These are phyloP conservation scores for Drosophila paulistorum DNA, from an alignment of 1,140 invertebrate genomes.

Conservation along the genomic window DNA sequence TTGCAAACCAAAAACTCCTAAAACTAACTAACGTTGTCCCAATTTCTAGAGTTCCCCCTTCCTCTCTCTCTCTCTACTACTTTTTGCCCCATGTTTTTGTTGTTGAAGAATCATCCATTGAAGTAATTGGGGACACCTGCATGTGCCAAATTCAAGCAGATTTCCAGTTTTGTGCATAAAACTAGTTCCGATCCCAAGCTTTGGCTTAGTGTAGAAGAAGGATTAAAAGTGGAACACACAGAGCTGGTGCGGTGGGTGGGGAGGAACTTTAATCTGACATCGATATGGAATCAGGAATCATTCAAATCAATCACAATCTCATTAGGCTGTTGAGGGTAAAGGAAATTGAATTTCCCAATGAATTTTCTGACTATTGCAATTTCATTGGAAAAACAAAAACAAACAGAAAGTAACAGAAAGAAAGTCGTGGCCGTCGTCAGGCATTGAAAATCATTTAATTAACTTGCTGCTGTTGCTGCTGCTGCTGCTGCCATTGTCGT, in stretches of 20 bases:
- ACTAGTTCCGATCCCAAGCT: slow-evolving; percentile 47
- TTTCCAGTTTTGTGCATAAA: slow-evolving; percentile 51
- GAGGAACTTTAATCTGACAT: slow-evolving; percentile 12
- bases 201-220: slow-evolving; percentile 5
- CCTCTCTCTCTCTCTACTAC: background rate
- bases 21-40: slow-evolving; percentile 67
- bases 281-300: background rate
- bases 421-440: slow-evolving; percentile 40
- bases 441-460: slow-evolving; percentile 77
- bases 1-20: slow-evolving; percentile 59
- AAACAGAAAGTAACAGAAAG: slow-evolving; percentile 35
- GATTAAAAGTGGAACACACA: slow-evolving; percentile 22
- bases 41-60: slow-evolving; percentile 36
- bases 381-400: slow-evolving; percentile 2
- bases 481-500: slow-evolving; percentile 25
- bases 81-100: background rate
- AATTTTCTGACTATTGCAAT: background rate
- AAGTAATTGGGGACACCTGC: slow-evolving; percentile 78
- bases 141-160: slow-evolving; percentile 69
- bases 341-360: slow-evolving; percentile 5
- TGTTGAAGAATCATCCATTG: slow-evolving; percentile 36
- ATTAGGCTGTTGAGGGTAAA: background rate
- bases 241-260: background rate
- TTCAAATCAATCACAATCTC: background rate
- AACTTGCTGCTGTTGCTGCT: slow-evolving; percentile 47